Evolutionary conservation across 2,888 invertebrate species (phyloP).

Genomic region (Parochlus steinenii): DNA sequence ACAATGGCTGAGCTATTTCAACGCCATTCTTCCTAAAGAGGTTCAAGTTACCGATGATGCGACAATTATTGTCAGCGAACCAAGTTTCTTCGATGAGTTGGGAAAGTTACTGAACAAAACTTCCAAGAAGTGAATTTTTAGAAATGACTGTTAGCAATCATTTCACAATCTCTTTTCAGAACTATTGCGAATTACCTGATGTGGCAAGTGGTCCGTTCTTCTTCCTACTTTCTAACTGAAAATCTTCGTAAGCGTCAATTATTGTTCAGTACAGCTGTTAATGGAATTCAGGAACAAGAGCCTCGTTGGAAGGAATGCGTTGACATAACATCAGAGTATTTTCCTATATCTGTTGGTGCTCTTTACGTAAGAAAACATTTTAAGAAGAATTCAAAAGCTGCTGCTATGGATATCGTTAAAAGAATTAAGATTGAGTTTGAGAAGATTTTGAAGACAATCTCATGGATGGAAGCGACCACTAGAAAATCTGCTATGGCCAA

Average conservation of each 20-base stretch:
- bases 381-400: conserved; percentile 35
- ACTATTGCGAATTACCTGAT: conserved; percentile 71
- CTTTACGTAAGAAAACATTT: conserved; percentile 31
- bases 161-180: conserved; percentile 26
- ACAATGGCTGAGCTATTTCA: conserved; percentile 5
- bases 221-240: background rate
- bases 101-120: conserved; percentile 41
- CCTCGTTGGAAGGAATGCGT: conserved; percentile 11
- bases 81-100: conserved; percentile 57
- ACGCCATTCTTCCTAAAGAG: conserved; percentile 47
- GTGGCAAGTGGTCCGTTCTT: conserved; percentile 56
- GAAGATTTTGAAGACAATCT: conserved; percentile 51
- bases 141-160: too few relatives aligned
- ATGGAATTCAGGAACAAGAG: background rate
- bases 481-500: conserved; percentile 55
- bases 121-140: conserved; percentile 42
- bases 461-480: conserved; percentile 79
- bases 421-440: conserved; percentile 52
- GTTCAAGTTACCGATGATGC: conserved; percentile 49
- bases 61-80: conserved; percentile 68
- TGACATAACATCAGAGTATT: conserved; percentile 47
- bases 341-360: conserved; percentile 21
- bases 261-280: background rate
- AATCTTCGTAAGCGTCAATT: background rate
- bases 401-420: conserved; percentile 37